Evolutionary conservation across 2,113 vertebrate genomes (phyloP).

Genomic region (Globicephala melas): DNA sequence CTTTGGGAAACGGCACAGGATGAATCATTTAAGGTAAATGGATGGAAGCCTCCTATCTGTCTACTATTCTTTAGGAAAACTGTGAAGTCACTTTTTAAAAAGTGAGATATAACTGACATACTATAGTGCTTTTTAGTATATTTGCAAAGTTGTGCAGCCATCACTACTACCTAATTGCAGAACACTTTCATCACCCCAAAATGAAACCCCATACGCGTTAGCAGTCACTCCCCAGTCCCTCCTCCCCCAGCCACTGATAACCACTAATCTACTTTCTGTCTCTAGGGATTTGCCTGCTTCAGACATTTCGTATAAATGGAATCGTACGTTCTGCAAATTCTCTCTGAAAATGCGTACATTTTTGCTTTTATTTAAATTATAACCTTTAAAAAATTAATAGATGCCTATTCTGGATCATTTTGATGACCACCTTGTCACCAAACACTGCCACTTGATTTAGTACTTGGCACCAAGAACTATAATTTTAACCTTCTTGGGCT

Average conservation of each 20-base stretch:
- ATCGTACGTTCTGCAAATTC: background rate
- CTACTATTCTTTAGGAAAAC: conserved; percentile 14
- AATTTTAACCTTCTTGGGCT: conserved; percentile 35
- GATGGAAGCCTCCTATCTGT: background rate
- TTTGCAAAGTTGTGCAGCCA: background rate
- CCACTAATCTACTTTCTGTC: background rate
- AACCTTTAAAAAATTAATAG: background rate
- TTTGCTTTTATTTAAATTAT: conserved; percentile 39
- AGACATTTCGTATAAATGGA: background rate
- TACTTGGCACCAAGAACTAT: background rate
- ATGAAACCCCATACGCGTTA: background rate
- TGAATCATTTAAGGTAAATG: conserved; percentile 25
- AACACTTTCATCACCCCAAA: background rate
- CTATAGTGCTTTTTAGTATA: background rate
- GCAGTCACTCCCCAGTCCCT: background rate
- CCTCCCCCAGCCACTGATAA: background rate
- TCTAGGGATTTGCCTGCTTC: background rate
- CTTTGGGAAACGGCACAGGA: conserved; percentile 24
- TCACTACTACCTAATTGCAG: background rate
- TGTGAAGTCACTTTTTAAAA: background rate
- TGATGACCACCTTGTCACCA: background rate
- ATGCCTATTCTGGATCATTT: background rate
- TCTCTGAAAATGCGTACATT: background rate
- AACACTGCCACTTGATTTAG: conserved; percentile 12
- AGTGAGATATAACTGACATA: background rate